A percentile compares a stretch with the other conserved stretches of the same genome.
These are phyloP conservation scores for Zaprionus capensis DNA, from an alignment of 1,140 invertebrate genomes.

Conservation along the genomic window DNA sequence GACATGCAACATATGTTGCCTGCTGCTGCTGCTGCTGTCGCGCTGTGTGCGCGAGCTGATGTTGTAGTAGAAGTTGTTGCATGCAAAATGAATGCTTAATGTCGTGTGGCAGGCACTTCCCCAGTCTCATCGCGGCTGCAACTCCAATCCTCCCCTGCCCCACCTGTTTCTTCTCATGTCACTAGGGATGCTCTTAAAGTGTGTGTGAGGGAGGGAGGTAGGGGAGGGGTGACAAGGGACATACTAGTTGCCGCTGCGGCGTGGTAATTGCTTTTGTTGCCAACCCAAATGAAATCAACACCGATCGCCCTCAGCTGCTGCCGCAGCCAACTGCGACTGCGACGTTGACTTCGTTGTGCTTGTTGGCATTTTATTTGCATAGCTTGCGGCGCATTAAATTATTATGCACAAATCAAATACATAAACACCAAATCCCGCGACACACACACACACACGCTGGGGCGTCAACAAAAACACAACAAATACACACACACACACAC, in stretches of 20 bases:
- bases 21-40: constrained; percentile 53
- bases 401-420: constrained; percentile 78
- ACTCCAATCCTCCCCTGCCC: background rate
- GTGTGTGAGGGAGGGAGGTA: background rate
- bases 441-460: constrained; percentile 14
- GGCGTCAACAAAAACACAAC: constrained; percentile 35
- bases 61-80: constrained; percentile 67
- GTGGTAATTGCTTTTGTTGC: constrained; percentile 77
- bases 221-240: background rate
- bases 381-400: constrained; percentile 61
- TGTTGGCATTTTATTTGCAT: constrained; percentile 56
- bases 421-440: constrained; percentile 59
- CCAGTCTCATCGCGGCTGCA: background rate
- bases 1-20: constrained; percentile 81
- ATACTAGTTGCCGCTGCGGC: constrained; percentile 11
- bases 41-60: constrained; percentile 6
- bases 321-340: background rate
- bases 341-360: constrained; percentile 38
- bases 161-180: background rate
- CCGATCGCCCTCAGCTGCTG: constrained; percentile 33
- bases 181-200: background rate
- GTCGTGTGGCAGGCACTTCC: constrained; percentile 23
- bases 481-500: background rate
- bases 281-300: constrained; percentile 75
- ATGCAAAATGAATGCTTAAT: constrained; percentile 81